phyloP scores from a whole-genome alignment of 2,797 vertebrate genomes.

The Sebastes taczanowskii region DNA sequence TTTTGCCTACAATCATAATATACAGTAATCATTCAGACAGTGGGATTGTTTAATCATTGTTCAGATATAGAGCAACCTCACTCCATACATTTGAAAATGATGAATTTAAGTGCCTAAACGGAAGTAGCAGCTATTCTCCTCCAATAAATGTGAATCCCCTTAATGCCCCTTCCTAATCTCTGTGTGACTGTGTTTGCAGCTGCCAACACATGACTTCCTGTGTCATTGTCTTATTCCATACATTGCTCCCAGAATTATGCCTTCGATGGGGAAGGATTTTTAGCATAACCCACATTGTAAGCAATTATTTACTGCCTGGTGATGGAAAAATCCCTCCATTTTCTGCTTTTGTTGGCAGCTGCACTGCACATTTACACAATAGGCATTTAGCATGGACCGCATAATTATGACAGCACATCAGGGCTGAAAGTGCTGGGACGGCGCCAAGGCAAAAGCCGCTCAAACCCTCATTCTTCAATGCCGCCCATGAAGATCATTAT shows the following conservation, averaged over 20 bases:
- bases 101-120: background rate
- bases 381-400: constrained; percentile 74
- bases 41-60: constrained; percentile 3
- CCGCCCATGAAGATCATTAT: constrained; percentile 72
- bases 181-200: constrained; percentile 16
- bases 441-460: constrained; percentile 64
- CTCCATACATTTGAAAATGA: background rate
- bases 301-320: constrained; percentile 65
- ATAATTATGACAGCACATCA: constrained; percentile 76
- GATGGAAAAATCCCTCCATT: constrained; percentile 67
- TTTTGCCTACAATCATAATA: background rate
- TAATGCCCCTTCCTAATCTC: constrained; percentile 42
- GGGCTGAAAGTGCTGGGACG: constrained; percentile 68
- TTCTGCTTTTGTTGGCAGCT: constrained; percentile 69
- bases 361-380: constrained; percentile 70
- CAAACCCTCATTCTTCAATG: constrained; percentile 71
- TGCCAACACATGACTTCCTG: constrained; percentile 42
- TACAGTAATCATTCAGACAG: background rate
- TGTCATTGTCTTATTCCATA: constrained; percentile 73
- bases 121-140: constrained; percentile 17
- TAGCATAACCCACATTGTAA: constrained; percentile 65
- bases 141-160: constrained; percentile 19
- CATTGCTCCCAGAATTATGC: constrained; percentile 56
- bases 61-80: background rate
- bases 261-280: constrained; percentile 59